phyloP scores from a whole-genome alignment of 2,888 invertebrate species.

The Lordiphosa fenestrarum region DNA sequence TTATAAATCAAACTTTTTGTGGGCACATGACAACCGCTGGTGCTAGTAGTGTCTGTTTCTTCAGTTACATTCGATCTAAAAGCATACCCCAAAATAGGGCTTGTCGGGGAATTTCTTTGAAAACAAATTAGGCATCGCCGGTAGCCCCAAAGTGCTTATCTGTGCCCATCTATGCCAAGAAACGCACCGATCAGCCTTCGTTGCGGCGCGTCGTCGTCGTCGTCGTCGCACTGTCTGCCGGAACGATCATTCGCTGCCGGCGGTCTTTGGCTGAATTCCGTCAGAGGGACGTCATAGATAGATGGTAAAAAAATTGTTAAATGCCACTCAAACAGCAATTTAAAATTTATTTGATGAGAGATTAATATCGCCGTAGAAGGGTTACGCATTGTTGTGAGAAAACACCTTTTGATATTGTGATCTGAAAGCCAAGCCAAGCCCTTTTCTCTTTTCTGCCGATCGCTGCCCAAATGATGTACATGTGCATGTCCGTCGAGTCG shows the following conservation, averaged over 20 bases:
- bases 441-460: not conserved
- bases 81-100: constrained; percentile 36
- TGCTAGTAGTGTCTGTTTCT: too few relatives aligned
- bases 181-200: constrained; percentile 26
- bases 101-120: constrained; percentile 34
- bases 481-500: not conserved
- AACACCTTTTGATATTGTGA: constrained; percentile 44
- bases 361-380: constrained; percentile 64
- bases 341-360: constrained; percentile 71
- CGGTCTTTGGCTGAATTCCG: constrained; percentile 17
- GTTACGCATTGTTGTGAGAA: constrained; percentile 48
- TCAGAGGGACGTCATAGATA: constrained; percentile 39
- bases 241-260: constrained; percentile 23
- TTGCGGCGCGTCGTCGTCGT: constrained; percentile 43
- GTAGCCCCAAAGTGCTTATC: constrained; percentile 50
- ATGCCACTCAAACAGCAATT: constrained; percentile 67
- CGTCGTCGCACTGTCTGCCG: constrained; percentile 64
- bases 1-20: constrained; percentile 26
- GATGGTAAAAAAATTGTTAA: constrained; percentile 68
- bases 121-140: constrained; percentile 38
- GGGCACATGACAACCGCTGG: constrained; percentile 22
- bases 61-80: constrained; percentile 16
- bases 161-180: constrained; percentile 51
- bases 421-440: not conserved
- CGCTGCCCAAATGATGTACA: not conserved